Base-by-base conservation (phyloP, 35 echinoderm and acorn worm species). In the Amphiura filiformis region DNA sequence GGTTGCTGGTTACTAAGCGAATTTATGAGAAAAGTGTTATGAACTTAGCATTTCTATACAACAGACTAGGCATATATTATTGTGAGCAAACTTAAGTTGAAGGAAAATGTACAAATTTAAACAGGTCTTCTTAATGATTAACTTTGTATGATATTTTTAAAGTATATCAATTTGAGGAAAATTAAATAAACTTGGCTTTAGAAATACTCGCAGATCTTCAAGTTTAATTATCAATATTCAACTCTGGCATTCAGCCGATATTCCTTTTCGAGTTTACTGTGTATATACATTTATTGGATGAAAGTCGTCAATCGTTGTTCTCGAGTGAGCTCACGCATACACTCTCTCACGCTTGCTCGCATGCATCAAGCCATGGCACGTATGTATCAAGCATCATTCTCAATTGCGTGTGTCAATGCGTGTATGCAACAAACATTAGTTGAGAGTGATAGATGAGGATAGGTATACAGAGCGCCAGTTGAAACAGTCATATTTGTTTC, bases 351-450 rank as follows among this genome's bases (percentile, higher is more conserved):
- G n/a, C n/a, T n/a, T n/a, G n/a, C n/a, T n/a, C 61, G 61, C 61
- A 70, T 23, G 61, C 26, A 70, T n/a, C 15, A 13, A 30, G 61
- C 61, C n/a, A n/a, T n/a, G n/a, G 61, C 61, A 70, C 61, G 61
- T 23, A 70, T 23, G 61, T 70, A 70, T n/a, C 15, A 13, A 30
- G 61, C 61, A 70, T 70, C 61, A 70, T 70, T 15, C 61, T 70
- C 61, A 70, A 70, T 70, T 70, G 61, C 61, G 61, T 70, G 61
- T 70, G 61, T 70, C 61, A 70, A 70, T 70, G 61, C 61, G 61
- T 70, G 61, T 70, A 70, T 70, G 61, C 28, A 1, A n/a, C 61
- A 70, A 70, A 70, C 61, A 70, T 70, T 70, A 70, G 61, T 70
- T n/a, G n/a, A n/a, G n/a, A 30, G 61, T 70, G 61, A 70, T 70